A percentile compares a stretch with the other conserved stretches of the same genome.
These are phyloP conservation scores for Melikaiella ostensackeni DNA, from an alignment of 2,888 invertebrate genomes.

Conservation along the genomic window DNA sequence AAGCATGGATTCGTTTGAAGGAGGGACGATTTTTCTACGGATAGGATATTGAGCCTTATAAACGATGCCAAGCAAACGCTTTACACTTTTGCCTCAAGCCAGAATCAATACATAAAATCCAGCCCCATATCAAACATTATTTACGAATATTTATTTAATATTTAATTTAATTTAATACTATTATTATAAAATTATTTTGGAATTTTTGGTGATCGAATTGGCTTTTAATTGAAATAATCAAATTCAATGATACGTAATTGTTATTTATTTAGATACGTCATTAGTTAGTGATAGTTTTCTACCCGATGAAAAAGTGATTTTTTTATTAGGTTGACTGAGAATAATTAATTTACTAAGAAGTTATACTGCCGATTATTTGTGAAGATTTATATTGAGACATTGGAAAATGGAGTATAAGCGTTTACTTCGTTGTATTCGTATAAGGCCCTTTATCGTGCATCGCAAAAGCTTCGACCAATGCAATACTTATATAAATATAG, in stretches of 20 bases:
- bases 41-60: conserved; percentile 8
- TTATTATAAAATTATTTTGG: too few relatives aligned
- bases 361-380: neutral
- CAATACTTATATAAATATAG: conserved; percentile 49
- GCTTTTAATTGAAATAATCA: neutral
- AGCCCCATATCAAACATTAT: neutral
- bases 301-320: neutral
- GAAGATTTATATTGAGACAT: neutral
- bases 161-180: too few relatives aligned
- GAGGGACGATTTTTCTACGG: neutral
- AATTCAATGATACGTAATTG: neutral
- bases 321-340: too few relatives aligned
- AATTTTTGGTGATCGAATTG: too few relatives aligned
- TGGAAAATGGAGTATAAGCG: neutral
- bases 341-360: neutral
- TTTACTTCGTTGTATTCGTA: conserved; percentile 11
- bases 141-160: neutral
- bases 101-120: neutral
- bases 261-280: too few relatives aligned
- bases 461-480: conserved; percentile 57
- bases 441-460: conserved; percentile 47
- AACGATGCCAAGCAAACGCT: conserved; percentile 1
- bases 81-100: neutral
- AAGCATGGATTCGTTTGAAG: neutral
- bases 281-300: neutral